Conservation (phyloP, 1,140 invertebrate genomes). For the Aphis gossypii region DNA sequence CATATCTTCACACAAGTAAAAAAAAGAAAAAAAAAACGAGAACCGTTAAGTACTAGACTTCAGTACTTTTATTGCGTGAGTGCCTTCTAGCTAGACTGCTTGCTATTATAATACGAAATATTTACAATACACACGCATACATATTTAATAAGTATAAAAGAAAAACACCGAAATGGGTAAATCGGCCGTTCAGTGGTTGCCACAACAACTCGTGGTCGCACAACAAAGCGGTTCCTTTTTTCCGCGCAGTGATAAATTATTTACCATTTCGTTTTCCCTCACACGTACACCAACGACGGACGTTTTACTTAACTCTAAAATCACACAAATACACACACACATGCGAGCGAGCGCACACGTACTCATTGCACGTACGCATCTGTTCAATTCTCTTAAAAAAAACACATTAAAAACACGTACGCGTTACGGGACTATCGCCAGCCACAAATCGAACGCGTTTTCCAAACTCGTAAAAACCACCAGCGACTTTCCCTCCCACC, state of each 20-base stretch:
- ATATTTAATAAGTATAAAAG: neutral
- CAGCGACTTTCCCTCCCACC: neutral
- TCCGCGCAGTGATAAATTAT: conserved; percentile 35
- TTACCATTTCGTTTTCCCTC: neutral
- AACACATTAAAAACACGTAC: neutral
- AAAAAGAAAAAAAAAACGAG: neutral
- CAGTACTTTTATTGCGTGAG: neutral
- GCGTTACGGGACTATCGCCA: neutral
- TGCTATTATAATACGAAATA: neutral
- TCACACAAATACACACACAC: neutral
- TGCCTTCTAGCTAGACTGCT: neutral
- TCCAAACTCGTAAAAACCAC: conserved; percentile 25
- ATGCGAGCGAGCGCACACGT: neutral
- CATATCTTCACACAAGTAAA: neutral
- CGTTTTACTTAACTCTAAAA: conserved; percentile 38
- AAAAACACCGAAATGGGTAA: conserved; percentile 22
- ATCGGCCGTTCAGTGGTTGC: neutral
- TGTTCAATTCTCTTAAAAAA: conserved; percentile 7
- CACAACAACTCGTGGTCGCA: conserved; percentile 43
- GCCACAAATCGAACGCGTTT: conserved; percentile 17
- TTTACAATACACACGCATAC: neutral
- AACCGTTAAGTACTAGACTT: neutral
- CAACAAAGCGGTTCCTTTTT: conserved; percentile 39
- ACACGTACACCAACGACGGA: neutral
- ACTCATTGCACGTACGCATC: neutral